Conservation (phyloP, 2,113 vertebrate species). For the Syngnathus floridae region DNA sequence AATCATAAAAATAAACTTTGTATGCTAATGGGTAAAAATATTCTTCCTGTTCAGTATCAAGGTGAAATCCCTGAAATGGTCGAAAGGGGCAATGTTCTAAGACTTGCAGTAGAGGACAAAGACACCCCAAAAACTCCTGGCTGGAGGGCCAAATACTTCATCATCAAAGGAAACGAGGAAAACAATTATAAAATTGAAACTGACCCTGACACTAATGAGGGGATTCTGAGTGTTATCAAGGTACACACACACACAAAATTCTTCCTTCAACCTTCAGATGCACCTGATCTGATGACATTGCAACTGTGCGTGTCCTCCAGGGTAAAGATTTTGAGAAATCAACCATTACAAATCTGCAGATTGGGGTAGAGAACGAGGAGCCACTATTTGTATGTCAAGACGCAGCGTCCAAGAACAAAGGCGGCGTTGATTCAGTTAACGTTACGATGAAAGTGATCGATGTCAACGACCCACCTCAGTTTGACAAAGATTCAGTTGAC, state of each 20-base stretch:
- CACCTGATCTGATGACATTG: background rate
- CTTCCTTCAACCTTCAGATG: background rate
- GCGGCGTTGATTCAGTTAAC: background rate
- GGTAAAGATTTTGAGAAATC: conserved; percentile 59
- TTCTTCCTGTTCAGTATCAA: conserved; percentile 46
- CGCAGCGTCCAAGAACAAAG: rapidly evolving
- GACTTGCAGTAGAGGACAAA: conserved; percentile 66
- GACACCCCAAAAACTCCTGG: conserved; percentile 65
- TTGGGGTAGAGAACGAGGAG: conserved; percentile 70
- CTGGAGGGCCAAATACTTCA: conserved; percentile 68
- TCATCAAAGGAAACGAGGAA: conserved; percentile 66
- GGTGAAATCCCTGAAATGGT: conserved; percentile 43
- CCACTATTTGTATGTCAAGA: conserved; percentile 51
- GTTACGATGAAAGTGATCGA: conserved; percentile 58
- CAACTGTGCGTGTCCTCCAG: conserved; percentile 46
- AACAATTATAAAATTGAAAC: conserved; percentile 65
- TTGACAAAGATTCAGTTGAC: background rate
- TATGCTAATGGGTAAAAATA: background rate
- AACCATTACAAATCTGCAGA: conserved; percentile 22
- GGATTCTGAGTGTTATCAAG: conserved; percentile 73
- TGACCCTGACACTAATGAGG: conserved; percentile 74
- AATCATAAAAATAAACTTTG: too few species aligned
- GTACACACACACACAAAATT: conserved; percentile 44
- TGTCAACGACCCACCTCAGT: conserved; percentile 64
- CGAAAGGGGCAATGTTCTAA: conserved; percentile 29